Base-by-base conservation (phyloP, 2,113 vertebrate genomes). In the Sclerurus mexicanus region DNA sequence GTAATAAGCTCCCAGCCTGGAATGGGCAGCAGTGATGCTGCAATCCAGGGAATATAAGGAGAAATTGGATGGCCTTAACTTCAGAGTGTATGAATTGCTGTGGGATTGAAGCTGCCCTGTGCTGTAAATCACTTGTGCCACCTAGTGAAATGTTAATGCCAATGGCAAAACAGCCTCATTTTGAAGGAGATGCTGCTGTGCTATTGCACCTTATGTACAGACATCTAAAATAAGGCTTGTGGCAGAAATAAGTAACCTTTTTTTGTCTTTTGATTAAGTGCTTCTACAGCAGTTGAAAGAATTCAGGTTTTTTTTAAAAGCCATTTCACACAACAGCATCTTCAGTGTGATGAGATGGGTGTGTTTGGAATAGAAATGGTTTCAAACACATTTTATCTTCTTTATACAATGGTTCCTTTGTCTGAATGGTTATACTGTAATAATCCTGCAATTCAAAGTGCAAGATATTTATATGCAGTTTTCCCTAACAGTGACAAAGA, bases 401-500 rank as follows among this genome's bases (percentile, higher is more conserved):
- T 62, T 91, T 22, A 4, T 68, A 7, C 27, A 1, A 0, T 62
- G 23, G 7, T 75, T 82, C 12, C 40, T 89, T 75, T 75, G 35
- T 56, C 31, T 82, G 55, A 12, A 12, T 66, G 58, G 42, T 74
- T 93, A 52, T 88, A 30, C 59, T 77, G 47, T 40, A 85, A 59
- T 73, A 94, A 72, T 79, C 52, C 86, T 85, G 30, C 76, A 50
- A 4, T 83, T 93, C 44, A 35, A 53, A 90, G 22, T 49, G 10
- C 52, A 72, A 50, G 85, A 14, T 95, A 76, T 5, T 79, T 90
- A 87, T 35, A 80, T 90, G 39, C 40, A 55, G 37, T 93, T 93
- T 83, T 85, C 46, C 64, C 4, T 62, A 14, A 66, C 95, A 99
- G 99, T 99, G 97, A 99, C 99, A 5, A 99, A 99, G 97, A 99